Conservation (phyloP, 2,113 vertebrate genomes). For the Forbesichthys agassizii region DNA sequence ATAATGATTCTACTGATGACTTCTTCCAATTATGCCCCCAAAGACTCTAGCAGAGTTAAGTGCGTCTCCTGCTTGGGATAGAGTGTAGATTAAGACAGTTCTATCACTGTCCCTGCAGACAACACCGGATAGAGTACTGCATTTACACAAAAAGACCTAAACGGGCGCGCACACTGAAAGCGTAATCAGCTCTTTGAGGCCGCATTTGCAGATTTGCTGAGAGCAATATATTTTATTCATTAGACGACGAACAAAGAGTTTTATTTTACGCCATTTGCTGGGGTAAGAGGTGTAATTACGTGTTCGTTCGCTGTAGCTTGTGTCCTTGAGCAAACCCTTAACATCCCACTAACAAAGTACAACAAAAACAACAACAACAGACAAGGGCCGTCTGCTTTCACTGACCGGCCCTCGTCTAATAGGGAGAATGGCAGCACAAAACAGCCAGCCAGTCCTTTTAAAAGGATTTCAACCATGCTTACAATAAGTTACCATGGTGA, state of each 20-base stretch:
- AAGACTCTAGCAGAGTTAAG: background rate
- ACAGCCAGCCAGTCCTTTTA: background rate
- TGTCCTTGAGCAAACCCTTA: background rate
- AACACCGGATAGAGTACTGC: background rate
- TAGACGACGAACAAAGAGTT: slow-evolving; percentile 20
- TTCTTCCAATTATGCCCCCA: background rate
- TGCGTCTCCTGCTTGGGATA: no score
- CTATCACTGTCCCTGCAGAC: background rate
- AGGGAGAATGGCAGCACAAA: background rate
- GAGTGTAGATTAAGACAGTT: background rate
- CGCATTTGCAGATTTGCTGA: slow-evolving; percentile 11
- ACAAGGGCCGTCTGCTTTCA: background rate
- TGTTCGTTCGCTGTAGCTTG: background rate
- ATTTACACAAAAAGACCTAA: background rate
- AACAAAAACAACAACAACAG: background rate
- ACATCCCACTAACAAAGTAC: background rate
- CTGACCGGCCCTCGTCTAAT: background rate
- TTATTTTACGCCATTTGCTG: slow-evolving; percentile 6
- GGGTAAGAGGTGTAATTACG: background rate
- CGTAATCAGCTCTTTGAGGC: slow-evolving; percentile 17
- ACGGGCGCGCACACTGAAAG: slow-evolving; percentile 13
- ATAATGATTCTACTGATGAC: background rate
- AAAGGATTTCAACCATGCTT: slow-evolving; percentile 10
- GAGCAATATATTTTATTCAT: slow-evolving; percentile 47
- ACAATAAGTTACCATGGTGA: slow-evolving; percentile 2